Base-by-base conservation (phyloP, 2,113 vertebrate species). In the Piprites chloris region DNA sequence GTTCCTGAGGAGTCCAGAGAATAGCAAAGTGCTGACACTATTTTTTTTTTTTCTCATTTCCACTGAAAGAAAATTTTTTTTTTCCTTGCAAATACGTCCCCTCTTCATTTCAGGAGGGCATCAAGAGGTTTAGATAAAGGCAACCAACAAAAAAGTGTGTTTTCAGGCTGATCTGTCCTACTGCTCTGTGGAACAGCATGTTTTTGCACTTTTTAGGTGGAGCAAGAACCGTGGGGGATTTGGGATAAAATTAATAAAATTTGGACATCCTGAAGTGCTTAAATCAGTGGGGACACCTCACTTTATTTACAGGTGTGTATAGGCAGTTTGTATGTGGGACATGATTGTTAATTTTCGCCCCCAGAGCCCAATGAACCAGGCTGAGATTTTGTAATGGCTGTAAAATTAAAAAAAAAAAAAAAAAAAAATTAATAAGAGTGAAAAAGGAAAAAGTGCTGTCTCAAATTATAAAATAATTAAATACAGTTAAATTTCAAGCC, bases 381-480 rank as follows among this genome's bases (percentile, higher is more conserved):
- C 9, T 67, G 62, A 78, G 88, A 95, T 95, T 89, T 62, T 92
- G 62, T 74, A 90, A 80, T 5, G 12, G 58, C 27, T 76, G 67
- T 91, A 77, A 76, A 90, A 62, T 84, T 28, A 84, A 84, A 55
- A 55, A 62, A 89, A 11, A 76, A 89, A 89, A 66, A 74, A n/a
- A 89, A 82, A 52, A 59, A 74, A 44, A n/a, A n/a, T n/a, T n/a
- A n/a, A n/a, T n/a, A n/a, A n/a, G n/a, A n/a, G n/a, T n/a, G n/a
- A n/a, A n/a, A n/a, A n/a, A n/a, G n/a, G n/a, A n/a, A n/a, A 83
- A 66, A 1, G 50, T 55, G 78, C 78, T 73, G 52, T 88, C 92
- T 93, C 94, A 94, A 95, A 95, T 95, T 71, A 92, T 89, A 73
- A 84, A 85, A 86, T 58, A 94, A 97, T 96, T 96, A 95, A 97